phyloP scores from a whole-genome alignment of 2,113 vertebrate genomes.

The Tupaia chinensis region DNA sequence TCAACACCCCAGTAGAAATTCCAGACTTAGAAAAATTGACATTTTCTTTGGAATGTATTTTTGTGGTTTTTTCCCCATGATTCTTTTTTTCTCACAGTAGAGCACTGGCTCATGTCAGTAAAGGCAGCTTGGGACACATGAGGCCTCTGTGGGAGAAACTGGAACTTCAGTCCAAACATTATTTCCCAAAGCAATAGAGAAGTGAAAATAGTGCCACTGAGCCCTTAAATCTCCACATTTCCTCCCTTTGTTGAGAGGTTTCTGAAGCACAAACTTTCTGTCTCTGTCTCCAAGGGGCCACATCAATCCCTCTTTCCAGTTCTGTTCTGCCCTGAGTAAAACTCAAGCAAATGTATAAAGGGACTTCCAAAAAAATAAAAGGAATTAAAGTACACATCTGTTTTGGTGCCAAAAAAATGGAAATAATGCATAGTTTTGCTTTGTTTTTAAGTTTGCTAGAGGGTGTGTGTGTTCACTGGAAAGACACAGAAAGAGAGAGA shows the following conservation, averaged over 20 bases:
- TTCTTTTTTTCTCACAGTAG: constrained; percentile 63
- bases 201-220: constrained; percentile 62
- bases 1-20: constrained; percentile 33
- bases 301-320: neutral
- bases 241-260: constrained; percentile 36
- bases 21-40: constrained; percentile 19
- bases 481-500: too few species aligned
- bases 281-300: constrained; percentile 17
- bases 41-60: constrained; percentile 37
- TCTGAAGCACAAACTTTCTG: constrained; percentile 39
- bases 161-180: constrained; percentile 57
- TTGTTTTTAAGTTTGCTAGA: too few species aligned
- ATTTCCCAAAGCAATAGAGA: constrained; percentile 71
- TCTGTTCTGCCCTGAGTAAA: constrained; percentile 6
- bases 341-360: neutral
- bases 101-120: constrained; percentile 47
- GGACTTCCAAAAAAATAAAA: too few species aligned
- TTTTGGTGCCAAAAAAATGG: too few species aligned
- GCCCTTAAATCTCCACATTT: constrained; percentile 44
- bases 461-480: too few species aligned
- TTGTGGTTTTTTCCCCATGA: neutral
- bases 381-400: too few species aligned
- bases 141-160: constrained; percentile 64
- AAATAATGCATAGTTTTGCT: too few species aligned
- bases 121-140: constrained; percentile 19